Conservation (phyloP, 2,888 invertebrate genomes). For the Rhodophaea formosa region DNA sequence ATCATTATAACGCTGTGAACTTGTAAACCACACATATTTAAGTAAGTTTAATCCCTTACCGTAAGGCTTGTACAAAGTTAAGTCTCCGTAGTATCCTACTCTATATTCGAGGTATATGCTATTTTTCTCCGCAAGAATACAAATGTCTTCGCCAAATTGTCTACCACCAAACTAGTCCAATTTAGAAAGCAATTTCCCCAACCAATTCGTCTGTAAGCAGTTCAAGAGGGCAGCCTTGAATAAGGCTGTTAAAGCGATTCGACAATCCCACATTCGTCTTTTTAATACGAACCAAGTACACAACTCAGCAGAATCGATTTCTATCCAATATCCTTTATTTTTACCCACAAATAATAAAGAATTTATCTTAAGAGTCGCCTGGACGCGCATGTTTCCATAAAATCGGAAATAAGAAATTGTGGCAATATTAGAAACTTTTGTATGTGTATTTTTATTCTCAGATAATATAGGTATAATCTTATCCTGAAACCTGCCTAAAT, state of each 20-base stretch:
- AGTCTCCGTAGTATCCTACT: not conserved
- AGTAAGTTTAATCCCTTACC: no score
- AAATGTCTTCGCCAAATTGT: constrained; percentile 80
- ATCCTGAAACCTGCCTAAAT: not conserved
- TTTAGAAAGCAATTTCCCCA: constrained; percentile 78
- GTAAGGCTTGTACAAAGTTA: no score
- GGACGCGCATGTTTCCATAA: no score
- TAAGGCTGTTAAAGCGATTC: constrained; percentile 72
- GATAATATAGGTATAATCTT: no score
- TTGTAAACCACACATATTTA: no score
- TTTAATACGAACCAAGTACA: constrained; percentile 56
- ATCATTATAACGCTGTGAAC: no score
- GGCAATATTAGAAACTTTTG: no score
- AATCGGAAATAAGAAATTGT: no score
- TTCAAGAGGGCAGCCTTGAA: constrained; percentile 76
- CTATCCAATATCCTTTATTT: no score
- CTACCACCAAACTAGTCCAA: constrained; percentile 77
- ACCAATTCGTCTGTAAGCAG: constrained; percentile 78
- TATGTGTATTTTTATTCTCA: no score
- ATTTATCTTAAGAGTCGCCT: no score
- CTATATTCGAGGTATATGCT: constrained; percentile 60
- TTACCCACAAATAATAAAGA: no score
- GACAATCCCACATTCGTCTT: constrained; percentile 60
- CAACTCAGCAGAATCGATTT: not conserved
- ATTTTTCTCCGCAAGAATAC: constrained; percentile 78